Percentiles rank a stretch among this genome's conserved stretches.
These are phyloP conservation scores for Paraplagusia blochii DNA, from an alignment of 2,113 vertebrate genomes.

Conservation along the genomic window DNA sequence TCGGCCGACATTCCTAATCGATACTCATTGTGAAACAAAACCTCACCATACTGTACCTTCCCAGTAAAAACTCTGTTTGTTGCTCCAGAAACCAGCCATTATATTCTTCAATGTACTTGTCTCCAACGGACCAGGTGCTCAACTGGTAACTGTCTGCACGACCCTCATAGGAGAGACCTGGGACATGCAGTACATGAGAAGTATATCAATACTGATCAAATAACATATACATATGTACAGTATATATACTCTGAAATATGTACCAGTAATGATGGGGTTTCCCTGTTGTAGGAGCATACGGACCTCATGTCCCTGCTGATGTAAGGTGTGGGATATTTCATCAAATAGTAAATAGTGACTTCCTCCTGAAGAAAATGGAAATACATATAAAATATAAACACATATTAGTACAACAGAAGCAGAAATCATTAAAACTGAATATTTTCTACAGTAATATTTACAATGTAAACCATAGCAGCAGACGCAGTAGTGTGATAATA, in stretches of 20 bases:
- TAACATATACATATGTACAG: neutral
- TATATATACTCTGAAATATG: neutral
- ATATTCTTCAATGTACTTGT: constrained; percentile 49
- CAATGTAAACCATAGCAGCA: too few relatives aligned
- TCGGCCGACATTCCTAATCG: too few relatives aligned
- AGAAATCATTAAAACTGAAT: too few relatives aligned
- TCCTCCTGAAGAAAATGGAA: constrained; percentile 40
- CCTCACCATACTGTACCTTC: constrained; percentile 28
- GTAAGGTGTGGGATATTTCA: constrained; percentile 69
- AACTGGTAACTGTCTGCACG: constrained; percentile 42
- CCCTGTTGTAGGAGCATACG: constrained; percentile 64
- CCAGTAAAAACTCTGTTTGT: constrained; percentile 45
- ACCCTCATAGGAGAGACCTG: constrained; percentile 58
- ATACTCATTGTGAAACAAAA: too few relatives aligned
- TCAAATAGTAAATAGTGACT: constrained; percentile 74
- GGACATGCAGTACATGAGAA: neutral
- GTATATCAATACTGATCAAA: neutral
- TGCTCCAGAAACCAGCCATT: constrained; percentile 46
- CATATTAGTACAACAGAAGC: too few relatives aligned
- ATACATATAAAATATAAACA: too few relatives aligned
- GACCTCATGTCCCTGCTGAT: constrained; percentile 60
- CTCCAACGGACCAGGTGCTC: constrained; percentile 45
- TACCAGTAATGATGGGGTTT: constrained; percentile 60
- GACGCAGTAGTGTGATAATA: too few relatives aligned
- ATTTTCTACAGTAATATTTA: too few relatives aligned